Evolutionary conservation across 2,888 invertebrate species (phyloP).

Genomic region (Eristalis pertinax): DNA sequence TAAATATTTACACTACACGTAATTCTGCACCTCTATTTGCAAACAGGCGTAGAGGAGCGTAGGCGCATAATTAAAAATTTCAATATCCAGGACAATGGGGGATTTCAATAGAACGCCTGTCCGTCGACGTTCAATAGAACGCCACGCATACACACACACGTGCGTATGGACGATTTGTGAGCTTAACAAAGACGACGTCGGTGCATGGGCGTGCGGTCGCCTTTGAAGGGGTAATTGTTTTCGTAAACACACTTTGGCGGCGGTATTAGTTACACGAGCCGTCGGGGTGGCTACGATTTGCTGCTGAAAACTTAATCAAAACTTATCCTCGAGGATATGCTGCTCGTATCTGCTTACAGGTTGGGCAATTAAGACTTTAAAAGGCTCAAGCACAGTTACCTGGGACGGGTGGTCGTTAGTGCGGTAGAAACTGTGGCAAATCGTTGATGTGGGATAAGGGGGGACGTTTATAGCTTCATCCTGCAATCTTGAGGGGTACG

Average conservation of each 20-base stretch:
- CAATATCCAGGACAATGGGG: constrained; percentile 55
- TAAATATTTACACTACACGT: constrained; percentile 61
- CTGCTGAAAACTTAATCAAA: background rate
- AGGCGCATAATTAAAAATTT: constrained; percentile 58
- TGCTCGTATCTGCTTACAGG: background rate
- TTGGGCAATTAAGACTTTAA: background rate
- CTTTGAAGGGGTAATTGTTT: constrained; percentile 17
- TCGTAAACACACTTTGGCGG: background rate
- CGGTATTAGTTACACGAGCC: background rate
- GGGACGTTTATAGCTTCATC: background rate
- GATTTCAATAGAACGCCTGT: constrained; percentile 35
- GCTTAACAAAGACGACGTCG: background rate
- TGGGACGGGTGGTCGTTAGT: background rate
- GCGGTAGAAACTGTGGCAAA: background rate
- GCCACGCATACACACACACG: too few relatives aligned
- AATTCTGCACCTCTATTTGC: constrained; percentile 50
- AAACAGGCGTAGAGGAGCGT: constrained; percentile 36
- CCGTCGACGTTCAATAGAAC: background rate
- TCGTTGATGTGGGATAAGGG: background rate
- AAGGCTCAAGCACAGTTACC: background rate
- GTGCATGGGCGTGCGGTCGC: background rate
- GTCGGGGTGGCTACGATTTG: background rate
- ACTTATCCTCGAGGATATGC: background rate
- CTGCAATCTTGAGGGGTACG: too few relatives aligned
- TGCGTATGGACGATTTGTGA: background rate